Conservation (phyloP, 1,140 invertebrate genomes). For the Aphelinus atriplicis region DNA sequence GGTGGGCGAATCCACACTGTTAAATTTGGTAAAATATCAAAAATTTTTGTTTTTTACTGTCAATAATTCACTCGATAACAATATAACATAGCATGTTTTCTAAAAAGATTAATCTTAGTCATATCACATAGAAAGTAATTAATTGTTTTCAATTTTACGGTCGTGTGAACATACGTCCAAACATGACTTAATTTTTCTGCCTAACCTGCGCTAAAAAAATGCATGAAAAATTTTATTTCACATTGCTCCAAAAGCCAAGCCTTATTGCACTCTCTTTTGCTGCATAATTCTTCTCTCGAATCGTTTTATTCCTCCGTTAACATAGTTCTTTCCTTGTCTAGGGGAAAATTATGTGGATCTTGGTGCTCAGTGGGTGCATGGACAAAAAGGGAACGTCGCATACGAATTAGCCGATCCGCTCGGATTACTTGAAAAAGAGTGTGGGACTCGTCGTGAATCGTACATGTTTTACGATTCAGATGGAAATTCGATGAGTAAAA, state of each 20-base stretch:
- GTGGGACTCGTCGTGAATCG: slow-evolving; percentile 63
- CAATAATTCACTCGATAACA: no score
- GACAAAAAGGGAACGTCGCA: slow-evolving; percentile 75
- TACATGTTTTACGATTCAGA: slow-evolving; percentile 58
- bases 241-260: no score
- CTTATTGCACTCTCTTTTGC: no score
- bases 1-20: slow-evolving; percentile 76
- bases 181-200: no score
- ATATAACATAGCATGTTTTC: background rate
- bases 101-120: background rate
- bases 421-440: slow-evolving; percentile 16
- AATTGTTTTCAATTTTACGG: background rate
- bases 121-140: background rate
- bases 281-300: background rate
- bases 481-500: slow-evolving; percentile 10
- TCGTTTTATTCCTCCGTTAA: slow-evolving; percentile 7
- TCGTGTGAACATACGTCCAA: no score
- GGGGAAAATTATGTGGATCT: slow-evolving; percentile 73
- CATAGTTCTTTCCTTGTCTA: slow-evolving; percentile 10
- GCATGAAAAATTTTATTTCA: no score
- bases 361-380: slow-evolving; percentile 89
- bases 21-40: slow-evolving; percentile 62
- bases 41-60: no score
- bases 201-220: no score
- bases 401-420: slow-evolving; percentile 71